Conservation (phyloP, 2,113 vertebrate genomes). For the Bubo blakistoni region DNA sequence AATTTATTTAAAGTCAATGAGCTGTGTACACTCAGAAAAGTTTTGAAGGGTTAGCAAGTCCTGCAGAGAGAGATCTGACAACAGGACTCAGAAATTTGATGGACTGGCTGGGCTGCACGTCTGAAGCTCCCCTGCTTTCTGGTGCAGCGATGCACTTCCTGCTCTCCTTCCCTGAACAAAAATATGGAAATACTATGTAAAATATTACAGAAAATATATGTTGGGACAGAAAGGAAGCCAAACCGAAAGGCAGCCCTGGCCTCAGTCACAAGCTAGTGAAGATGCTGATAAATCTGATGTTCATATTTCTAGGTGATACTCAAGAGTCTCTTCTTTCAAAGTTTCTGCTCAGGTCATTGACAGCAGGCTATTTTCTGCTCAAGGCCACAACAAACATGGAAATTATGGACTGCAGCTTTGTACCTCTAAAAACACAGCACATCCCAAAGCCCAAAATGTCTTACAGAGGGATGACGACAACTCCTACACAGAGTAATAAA, state of each 20-base stretch:
- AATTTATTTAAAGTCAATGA: neutral
- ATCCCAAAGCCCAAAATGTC: neutral
- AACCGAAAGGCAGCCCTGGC: neutral
- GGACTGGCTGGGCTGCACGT: neutral
- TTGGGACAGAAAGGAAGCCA: neutral
- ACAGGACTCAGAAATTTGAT: fast-evolving
- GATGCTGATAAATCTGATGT: neutral
- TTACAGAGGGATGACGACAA: neutral
- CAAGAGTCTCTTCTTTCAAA: neutral
- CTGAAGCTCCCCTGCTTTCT: neutral
- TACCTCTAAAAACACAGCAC: neutral
- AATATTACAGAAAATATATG: neutral
- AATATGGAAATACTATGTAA: neutral
- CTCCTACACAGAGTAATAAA: neutral
- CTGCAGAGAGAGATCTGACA: neutral
- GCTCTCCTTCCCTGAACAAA: neutral
- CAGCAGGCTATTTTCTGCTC: neutral
- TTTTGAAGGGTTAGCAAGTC: neutral
- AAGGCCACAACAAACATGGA: neutral
- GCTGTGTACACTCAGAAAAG: neutral
- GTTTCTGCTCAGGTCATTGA: neutral
- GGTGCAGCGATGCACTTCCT: neutral
- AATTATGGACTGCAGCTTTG: neutral
- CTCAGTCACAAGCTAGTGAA: neutral
- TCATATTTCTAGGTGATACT: neutral